Percentiles rank a stretch among this genome's conserved stretches.
These are phyloP conservation scores for Rhyacophila brunnea DNA, from an alignment of 1,140 invertebrate genomes.

Conservation along the genomic window DNA sequence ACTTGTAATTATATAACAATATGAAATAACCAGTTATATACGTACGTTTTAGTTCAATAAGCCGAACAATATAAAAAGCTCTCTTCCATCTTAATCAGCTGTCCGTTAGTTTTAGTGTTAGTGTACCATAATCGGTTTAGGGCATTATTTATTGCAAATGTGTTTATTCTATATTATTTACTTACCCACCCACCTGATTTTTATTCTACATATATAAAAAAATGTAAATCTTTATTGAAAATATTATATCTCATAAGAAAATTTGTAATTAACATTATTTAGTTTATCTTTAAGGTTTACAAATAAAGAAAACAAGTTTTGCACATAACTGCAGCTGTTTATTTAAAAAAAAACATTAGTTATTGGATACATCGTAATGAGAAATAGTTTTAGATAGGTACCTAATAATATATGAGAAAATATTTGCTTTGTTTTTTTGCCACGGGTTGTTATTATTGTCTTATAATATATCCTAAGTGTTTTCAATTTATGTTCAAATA, in stretches of 20 bases:
- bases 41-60: constrained; percentile 17
- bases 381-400: background rate
- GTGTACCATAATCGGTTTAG: constrained; percentile 22
- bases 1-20: constrained; percentile 13
- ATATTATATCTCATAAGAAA: constrained; percentile 1
- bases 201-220: constrained; percentile 11
- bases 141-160: constrained; percentile 33
- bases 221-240: constrained; percentile 5
- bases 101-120: background rate
- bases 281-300: too few species aligned
- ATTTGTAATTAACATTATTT: constrained; percentile 3
- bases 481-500: constrained; percentile 3
- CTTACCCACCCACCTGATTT: constrained; percentile 23
- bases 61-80: constrained; percentile 31
- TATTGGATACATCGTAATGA: too few species aligned
- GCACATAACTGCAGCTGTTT: too few species aligned
- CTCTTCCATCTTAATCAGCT: constrained; percentile 22
- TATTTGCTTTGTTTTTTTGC: background rate
- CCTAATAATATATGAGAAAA: constrained; percentile 8
- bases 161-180: constrained; percentile 18
- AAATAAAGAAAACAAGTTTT: too few species aligned
- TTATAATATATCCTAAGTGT: background rate
- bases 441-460: constrained; percentile 7
- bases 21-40: constrained; percentile 22
- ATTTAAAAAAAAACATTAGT: too few species aligned